Evolutionary conservation across 2,888 invertebrate genomes (phyloP), one percentile per base, ranked within the genome.

Genomic region (Villa cingulata): DNA sequence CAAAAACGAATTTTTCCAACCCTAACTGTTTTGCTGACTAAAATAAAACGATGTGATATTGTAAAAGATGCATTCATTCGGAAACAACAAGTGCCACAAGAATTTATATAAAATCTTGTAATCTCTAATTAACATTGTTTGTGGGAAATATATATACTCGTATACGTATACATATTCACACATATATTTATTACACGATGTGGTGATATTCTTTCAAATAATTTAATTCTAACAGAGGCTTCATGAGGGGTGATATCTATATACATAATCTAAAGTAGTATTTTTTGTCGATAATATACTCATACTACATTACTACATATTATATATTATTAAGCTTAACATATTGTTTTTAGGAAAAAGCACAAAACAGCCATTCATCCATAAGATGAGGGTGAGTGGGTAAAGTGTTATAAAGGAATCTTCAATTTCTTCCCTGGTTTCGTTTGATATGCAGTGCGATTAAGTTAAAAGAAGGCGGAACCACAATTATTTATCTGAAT

Each of bases 101-200:
- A n/a, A n/a, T n/a, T n/a, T 45, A 7, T 38, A 41, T 40, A 41
- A 23, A 32, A 43, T 45, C 51, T 45, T 51, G 49, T 51, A 51
- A 51, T 53, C 51, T 51, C 49, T 51, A 53, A 53, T 53, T 53
- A 53, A 53, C 53, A 47, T 51, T 53, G 53, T 53, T 53, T 53
- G 53, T 41, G 53, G 53, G 47, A 45, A 36, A 37, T 42, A 32
- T 19, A 29, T 29, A 37, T 34, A 43, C 20, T 42, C 29, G 6
- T 20, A 42, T 29, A 27, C 29, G 29, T 37, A n/a, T 37, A 3
- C 17, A 17, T 16, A 7, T 16, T 37, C 12, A 16, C 15, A 37
- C 16, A 37, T 37, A 23, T 23, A 6, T 7, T 23, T 7, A n/a
- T n/a, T n/a, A n/a, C n/a, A n/a, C n/a, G n/a, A n/a, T n/a, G n/a